phyloP scores from a whole-genome alignment of 2,888 invertebrate species.

The Scaptomyza reducta region DNA sequence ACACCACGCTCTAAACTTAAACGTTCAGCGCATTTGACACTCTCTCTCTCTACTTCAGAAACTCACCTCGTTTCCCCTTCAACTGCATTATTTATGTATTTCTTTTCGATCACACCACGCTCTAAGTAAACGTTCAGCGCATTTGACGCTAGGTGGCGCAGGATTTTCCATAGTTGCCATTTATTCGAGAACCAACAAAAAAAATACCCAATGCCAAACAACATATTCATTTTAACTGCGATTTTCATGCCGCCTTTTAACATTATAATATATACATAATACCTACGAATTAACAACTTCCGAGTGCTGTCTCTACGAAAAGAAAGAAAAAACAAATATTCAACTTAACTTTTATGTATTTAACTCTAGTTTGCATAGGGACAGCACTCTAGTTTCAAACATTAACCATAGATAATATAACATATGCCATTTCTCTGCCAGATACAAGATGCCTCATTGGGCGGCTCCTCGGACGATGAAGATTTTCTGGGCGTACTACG shows the following conservation, averaged over 20 bases:
- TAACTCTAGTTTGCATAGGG: neutral
- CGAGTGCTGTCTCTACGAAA: slow-evolving; percentile 16
- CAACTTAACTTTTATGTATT: too few species aligned
- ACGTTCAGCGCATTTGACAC: too few species aligned
- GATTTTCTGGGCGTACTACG: slow-evolving; percentile 88
- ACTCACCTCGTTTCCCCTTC: too few species aligned
- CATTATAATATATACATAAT: slow-evolving; percentile 4
- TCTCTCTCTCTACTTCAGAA: too few species aligned
- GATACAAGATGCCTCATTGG: slow-evolving; percentile 94
- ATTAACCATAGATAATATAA: slow-evolving; percentile 1
- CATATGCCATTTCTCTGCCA: slow-evolving; percentile 77
- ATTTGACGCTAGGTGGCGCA: slow-evolving; percentile 60
- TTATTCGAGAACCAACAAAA: neutral
- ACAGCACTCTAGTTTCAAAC: slow-evolving; percentile 10
- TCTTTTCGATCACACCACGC: too few species aligned
- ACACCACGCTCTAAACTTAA: too few species aligned
- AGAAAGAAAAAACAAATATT: neutral
- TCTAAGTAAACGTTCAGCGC: too few species aligned
- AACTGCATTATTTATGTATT: too few species aligned
- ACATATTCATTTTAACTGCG: slow-evolving; percentile 51
- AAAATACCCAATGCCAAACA: slow-evolving; percentile 20
- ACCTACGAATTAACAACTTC: neutral
- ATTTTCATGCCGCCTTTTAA: slow-evolving; percentile 36
- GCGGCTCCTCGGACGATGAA: slow-evolving; percentile 90
- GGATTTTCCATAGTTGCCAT: slow-evolving; percentile 16